Base-by-base conservation (phyloP, 2,888 invertebrate genomes). In the Polia nebulosa region DNA sequence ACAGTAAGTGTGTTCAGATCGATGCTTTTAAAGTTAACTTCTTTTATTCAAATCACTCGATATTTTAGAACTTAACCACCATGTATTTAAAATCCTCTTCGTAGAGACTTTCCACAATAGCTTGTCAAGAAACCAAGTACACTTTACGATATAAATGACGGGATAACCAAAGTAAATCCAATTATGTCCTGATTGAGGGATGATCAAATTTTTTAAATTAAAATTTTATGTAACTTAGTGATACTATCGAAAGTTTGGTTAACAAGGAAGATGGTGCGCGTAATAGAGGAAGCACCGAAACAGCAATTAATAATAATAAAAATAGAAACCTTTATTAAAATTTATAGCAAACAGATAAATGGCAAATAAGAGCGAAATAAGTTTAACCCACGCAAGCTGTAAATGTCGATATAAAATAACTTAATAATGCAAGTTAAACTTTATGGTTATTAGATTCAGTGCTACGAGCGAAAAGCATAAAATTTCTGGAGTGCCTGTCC, bases 361-460 rank as follows among this genome's bases (percentile, higher is more conserved):
- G 20, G 17, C 11, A 39, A 39, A 60, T 22, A 29, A 44, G 20
- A 20, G 39, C 32, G 2, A 76, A 59, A 55, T 39, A 27, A 51
- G 20, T 51, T 59, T 8, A 29, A 39, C 69, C 39, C 15, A 60
- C 45, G n/a, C 22, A 8, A 22, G 44, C 36, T 41, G 8, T 73
- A 69, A 73, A 69, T 29, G 61, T 76, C 61, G 6, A 44, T 34
- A n/a, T 41, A 39, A 11, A 69, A 76, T 52, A 57, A 61, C 22
- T 56, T 69, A 27, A 67, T 67, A 67, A 45, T n/a, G 20, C 32
- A 49, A 51, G 44, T 20, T 39, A 11, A 22, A 76, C n/a, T 73
- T 73, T 60, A 69, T 60, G 52, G 76, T 45, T 76, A 56, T 69
- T 44, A 59, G 36, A 49, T 55, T 36, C 47, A 71, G 52, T 17